Evolutionary conservation across 2,113 vertebrate species (phyloP), one percentile per base, ranked within the genome.

Genomic region (Notothenia rossii): DNA sequence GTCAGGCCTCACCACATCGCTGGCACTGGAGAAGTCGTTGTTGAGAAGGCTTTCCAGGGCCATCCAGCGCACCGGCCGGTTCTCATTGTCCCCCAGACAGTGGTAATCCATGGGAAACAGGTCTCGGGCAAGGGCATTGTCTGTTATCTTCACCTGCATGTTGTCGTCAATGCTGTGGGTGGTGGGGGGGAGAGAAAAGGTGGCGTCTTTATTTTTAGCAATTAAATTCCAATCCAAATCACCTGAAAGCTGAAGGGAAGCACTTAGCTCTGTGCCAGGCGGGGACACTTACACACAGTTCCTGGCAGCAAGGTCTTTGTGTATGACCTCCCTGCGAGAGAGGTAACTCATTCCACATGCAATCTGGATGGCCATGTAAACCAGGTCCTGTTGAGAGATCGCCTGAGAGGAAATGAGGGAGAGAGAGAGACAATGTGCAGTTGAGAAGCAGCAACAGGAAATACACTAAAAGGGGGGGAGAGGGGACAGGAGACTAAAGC

Each of bases 31-130:
- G 84, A 99, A 99, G 59, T 99, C 98, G 7, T 98, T 98, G 94
- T 99, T 97, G 46, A 99, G 97, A 86, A 99, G 92, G 85, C 98
- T 99, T 83, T 99, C 98, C 54, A 99, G 96, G 69, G 98, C 97
- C 98, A 99, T 99, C 98, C 98, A 99, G 56, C 98, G 96, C 20
- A 99, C 98, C 0, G 98, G 97, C 15, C 98, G 93, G 92, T 99
- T 99, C 89, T 99, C 98, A 6, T 99, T 99, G 86, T 99, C 98
- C 71, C 98, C 98, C 59, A 99, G 95, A 89, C 98, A 99, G 90
- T 99, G 98, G 92, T 99, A 99, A 89, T 99, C 98, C 98, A 99
- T 99, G 49, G 98, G 98, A 90, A 99, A 99, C 0, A 99, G 96
- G 89, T 99, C 98, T 87, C 98, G 95, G n/a, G 98, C 95, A 3